Conservation (phyloP, 2,888 invertebrate species). For the Tetragonisca angustula region DNA sequence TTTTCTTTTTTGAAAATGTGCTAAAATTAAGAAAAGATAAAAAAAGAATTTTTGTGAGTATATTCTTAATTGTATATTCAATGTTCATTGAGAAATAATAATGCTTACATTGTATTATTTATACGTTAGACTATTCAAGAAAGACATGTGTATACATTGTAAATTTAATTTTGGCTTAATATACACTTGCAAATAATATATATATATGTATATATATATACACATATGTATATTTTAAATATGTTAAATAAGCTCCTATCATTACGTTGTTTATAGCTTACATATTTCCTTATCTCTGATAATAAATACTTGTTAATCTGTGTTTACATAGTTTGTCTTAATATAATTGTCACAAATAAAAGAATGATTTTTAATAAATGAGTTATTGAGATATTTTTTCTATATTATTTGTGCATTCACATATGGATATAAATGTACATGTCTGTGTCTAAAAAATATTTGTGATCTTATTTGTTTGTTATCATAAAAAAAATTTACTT, state of each 20-base stretch:
- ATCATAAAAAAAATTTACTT: not conserved
- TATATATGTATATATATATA: constrained; percentile 27
- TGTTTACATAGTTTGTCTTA: not conserved
- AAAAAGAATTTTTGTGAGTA: not conserved
- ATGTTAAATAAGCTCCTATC: constrained; percentile 33
- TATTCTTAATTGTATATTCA: constrained; percentile 5
- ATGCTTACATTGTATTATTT: constrained; percentile 58
- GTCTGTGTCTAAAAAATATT: not conserved
- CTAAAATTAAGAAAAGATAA: constrained; percentile 9
- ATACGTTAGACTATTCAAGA: constrained; percentile 39
- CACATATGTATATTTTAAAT: constrained; percentile 14
- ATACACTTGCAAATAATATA: constrained; percentile 34
- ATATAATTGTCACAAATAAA: constrained; percentile 3
- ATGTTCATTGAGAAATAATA: constrained; percentile 25
- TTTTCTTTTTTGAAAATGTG: constrained; percentile 2
- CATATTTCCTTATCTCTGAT: constrained; percentile 3
- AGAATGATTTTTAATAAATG: constrained; percentile 5
- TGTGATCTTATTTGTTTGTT: not conserved
- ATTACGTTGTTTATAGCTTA: constrained; percentile 42
- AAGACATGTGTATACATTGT: constrained; percentile 39
- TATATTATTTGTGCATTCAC: constrained; percentile 10
- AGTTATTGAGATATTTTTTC: constrained; percentile 22
- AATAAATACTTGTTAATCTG: constrained; percentile 4
- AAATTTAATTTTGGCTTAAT: constrained; percentile 63
- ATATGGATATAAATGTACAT: constrained; percentile 3